Evolutionary conservation across 1,140 invertebrate species (phyloP).

Genomic region (Calosoma granatense): DNA sequence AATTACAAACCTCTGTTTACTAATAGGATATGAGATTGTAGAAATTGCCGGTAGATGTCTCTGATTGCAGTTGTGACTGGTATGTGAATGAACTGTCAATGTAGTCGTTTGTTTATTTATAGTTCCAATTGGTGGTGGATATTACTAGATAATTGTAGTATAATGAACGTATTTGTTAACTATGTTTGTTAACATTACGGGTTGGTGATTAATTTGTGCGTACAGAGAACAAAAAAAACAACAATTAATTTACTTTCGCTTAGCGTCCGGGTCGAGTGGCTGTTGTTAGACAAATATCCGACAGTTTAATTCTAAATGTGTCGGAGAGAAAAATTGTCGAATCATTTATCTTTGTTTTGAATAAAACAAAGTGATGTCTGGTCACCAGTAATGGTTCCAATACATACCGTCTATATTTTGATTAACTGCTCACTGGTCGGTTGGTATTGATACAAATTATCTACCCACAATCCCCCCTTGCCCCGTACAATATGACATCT

Average conservation of each 20-base stretch:
- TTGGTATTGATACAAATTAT: neutral
- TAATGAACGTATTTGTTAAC: neutral
- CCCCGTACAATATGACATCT: no score
- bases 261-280: neutral
- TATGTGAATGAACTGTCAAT: no score
- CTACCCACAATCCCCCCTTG: no score
- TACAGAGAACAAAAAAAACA: conserved; percentile 1
- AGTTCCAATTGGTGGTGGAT: no score
- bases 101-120: no score
- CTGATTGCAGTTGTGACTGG: no score
- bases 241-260: neutral
- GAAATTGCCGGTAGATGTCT: no score
- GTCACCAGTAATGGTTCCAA: neutral
- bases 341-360: conserved; percentile 8
- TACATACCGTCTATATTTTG: neutral
- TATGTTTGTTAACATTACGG: conserved; percentile 3
- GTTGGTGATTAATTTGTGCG: neutral
- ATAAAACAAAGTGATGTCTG: conserved; percentile 1
- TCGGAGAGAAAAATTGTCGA: neutral
- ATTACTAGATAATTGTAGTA: neutral
- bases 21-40: no score
- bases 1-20: no score
- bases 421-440: neutral
- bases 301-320: conserved; percentile 4
- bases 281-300: neutral